Evolutionary conservation across 1,140 invertebrate species (phyloP).

Genomic region (Gonatopus flavifemur): DNA sequence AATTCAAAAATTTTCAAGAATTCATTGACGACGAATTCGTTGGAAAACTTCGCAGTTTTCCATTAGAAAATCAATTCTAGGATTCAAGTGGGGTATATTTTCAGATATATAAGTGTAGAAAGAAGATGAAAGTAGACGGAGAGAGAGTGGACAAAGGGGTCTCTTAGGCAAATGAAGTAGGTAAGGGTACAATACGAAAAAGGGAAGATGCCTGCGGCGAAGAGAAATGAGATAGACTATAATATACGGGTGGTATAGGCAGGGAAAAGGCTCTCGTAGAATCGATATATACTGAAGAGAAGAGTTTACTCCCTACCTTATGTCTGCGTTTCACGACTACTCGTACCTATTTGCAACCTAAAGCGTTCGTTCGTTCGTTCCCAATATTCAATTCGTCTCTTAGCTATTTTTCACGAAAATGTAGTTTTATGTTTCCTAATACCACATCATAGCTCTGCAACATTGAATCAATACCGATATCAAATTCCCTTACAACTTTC

Average conservation of each 20-base stretch:
- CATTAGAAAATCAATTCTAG: too few species aligned
- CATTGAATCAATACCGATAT: too few species aligned
- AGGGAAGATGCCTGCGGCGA: conserved; percentile 22
- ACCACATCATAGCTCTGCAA: too few species aligned
- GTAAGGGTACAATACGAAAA: conserved; percentile 26
- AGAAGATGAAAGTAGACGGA: conserved; percentile 26
- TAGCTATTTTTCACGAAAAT: too few species aligned
- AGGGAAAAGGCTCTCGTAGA: conserved; percentile 17
- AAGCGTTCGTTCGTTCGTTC: conserved; percentile 27
- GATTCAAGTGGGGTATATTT: too few species aligned
- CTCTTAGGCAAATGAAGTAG: conserved; percentile 39
- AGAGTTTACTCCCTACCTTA: conserved; percentile 24
- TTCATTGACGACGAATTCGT: too few species aligned
- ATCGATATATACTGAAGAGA: too few species aligned
- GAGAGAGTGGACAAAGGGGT: conserved; percentile 32
- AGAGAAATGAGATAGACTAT: conserved; percentile 35
- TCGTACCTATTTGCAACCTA: too few species aligned
- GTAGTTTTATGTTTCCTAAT: too few species aligned
- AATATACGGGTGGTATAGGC: not conserved
- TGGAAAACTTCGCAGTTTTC: too few species aligned
- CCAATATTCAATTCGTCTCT: conserved; percentile 29
- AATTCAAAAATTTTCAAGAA: too few species aligned
- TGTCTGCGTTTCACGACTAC: conserved; percentile 30
- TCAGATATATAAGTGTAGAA: conserved; percentile 22
- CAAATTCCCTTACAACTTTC: too few species aligned